These are phyloP conservation scores for Saccostrea cuccullata DNA, from an alignment of 1,140 invertebrate genomes.

Conservation along the genomic window DNA sequence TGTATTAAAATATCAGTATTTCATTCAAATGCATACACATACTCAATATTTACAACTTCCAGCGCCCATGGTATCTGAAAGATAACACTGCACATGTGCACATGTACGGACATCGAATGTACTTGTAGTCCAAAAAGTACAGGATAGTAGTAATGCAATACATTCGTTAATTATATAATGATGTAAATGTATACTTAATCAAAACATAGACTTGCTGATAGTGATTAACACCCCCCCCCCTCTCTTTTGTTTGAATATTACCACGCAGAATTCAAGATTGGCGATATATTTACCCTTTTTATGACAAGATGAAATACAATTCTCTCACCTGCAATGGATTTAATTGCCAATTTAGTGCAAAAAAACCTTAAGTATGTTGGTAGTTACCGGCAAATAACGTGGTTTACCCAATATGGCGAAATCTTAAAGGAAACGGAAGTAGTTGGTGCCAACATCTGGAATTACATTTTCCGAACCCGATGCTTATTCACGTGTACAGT, in stretches of 20 bases:
- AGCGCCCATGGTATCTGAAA: too few species aligned
- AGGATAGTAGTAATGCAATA: too few species aligned
- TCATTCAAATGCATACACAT: too few species aligned
- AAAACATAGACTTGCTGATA: not conserved
- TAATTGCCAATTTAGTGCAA: not conserved
- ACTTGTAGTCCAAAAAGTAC: too few species aligned
- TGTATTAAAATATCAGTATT: too few species aligned
- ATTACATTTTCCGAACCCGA: not conserved
- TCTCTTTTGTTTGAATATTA: not conserved
- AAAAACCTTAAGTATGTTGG: not conserved
- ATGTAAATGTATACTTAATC: not conserved
- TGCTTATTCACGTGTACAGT: not conserved
- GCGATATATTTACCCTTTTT: not conserved
- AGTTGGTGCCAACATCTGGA: conserved; percentile 21
- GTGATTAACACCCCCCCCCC: not conserved
- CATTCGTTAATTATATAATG: not conserved
- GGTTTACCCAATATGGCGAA: conserved; percentile 61
- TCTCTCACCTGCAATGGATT: too few species aligned
- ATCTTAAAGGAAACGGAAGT: conserved; percentile 48
- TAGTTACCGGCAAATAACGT: conserved; percentile 54
- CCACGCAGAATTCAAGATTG: not conserved
- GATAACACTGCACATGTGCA: too few species aligned
- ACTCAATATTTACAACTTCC: too few species aligned
- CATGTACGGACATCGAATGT: too few species aligned
- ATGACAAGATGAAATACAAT: not conserved